phyloP scores from a whole-genome alignment of 2,113 vertebrate species.

The Catagonus wagneri region DNA sequence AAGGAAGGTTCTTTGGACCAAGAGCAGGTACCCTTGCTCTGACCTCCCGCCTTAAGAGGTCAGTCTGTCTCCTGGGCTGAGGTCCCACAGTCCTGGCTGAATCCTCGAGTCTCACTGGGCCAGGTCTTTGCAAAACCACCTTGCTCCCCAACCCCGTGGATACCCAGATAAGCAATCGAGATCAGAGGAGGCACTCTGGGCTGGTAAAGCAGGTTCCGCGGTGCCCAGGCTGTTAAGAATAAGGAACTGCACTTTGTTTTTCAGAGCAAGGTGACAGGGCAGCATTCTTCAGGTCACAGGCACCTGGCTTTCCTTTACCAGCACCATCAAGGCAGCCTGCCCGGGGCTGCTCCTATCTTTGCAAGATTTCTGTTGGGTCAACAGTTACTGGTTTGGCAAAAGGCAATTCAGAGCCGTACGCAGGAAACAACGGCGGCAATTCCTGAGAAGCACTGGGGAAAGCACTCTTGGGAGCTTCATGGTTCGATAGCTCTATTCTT shows the following conservation, averaged over 20 bases:
- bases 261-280: neutral
- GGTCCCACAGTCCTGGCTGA: neutral
- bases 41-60: neutral
- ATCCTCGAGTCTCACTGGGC: neutral
- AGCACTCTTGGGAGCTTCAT: constrained; percentile 6
- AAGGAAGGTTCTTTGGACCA: neutral
- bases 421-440: neutral
- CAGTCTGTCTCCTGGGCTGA: neutral
- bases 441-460: neutral
- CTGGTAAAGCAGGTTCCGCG: constrained; percentile 62
- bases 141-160: neutral
- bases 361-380: constrained; percentile 29
- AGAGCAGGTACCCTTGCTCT: neutral
- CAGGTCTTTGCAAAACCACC: neutral
- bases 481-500: neutral
- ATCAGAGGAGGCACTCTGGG: neutral
- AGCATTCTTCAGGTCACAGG: neutral
- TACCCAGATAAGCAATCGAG: neutral
- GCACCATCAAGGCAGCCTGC: neutral
- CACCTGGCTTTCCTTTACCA: constrained; percentile 4
- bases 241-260: constrained; percentile 53
- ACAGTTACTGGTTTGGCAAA: constrained; percentile 10
- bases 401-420: neutral
- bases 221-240: neutral
- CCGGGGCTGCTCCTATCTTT: constrained; percentile 19